Evolutionary conservation across 2,113 vertebrate species (phyloP).

Genomic region (Rallus limicola): DNA sequence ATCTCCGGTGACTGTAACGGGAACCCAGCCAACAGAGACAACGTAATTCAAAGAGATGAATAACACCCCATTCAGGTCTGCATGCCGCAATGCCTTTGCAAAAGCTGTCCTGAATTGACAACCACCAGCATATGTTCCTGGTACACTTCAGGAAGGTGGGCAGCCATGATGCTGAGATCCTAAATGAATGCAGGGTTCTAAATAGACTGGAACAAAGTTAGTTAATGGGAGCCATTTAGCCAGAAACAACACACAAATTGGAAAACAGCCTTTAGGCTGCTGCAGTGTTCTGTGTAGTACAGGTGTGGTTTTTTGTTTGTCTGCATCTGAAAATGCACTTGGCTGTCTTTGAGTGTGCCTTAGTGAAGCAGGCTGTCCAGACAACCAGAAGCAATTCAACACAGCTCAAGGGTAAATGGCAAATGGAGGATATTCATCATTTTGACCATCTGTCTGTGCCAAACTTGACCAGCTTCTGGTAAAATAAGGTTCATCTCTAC

Average conservation of each 20-base stretch:
- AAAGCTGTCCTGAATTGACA: not conserved
- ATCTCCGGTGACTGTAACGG: not conserved
- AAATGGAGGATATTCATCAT: not conserved
- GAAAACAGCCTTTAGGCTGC: not conserved
- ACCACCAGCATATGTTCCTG: not conserved
- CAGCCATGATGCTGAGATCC: not conserved
- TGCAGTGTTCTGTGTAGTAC: not conserved
- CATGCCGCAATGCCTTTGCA: not conserved
- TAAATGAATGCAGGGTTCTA: not conserved
- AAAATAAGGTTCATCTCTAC: not conserved
- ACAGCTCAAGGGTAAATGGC: not conserved
- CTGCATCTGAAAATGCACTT: not conserved
- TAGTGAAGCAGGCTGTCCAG: not conserved
- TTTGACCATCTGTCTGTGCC: not conserved
- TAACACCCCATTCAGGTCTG: not conserved
- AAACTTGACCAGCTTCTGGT: not conserved
- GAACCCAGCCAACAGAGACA: conserved; percentile 11
- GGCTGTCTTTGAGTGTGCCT: not conserved
- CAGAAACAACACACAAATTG: not conserved
- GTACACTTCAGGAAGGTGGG: not conserved
- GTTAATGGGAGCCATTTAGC: not conserved
- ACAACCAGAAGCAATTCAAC: not conserved
- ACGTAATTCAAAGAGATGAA: conserved; percentile 40
- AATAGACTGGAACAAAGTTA: not conserved
- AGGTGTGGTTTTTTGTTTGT: not conserved